phyloP scores from a whole-genome alignment of 2,888 invertebrate species.

The Galerucella nymphaeae region DNA sequence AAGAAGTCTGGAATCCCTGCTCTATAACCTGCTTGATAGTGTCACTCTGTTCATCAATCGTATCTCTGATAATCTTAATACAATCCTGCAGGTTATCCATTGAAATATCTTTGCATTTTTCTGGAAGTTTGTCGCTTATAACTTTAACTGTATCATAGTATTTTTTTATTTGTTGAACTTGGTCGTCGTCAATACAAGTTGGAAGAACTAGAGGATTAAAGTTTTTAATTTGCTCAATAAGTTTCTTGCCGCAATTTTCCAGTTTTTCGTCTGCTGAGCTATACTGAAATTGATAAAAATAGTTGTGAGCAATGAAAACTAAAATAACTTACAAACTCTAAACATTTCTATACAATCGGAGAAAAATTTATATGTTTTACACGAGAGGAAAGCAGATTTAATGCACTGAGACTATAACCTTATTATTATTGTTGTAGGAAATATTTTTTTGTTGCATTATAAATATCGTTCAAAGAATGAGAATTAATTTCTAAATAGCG shows the following conservation, averaged over 20 bases:
- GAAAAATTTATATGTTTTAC: no score
- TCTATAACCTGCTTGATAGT: not conserved
- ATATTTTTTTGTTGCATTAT: no score
- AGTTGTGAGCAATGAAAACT: not conserved
- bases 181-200: conserved; percentile 23
- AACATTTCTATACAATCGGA: no score
- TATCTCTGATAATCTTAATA: conserved; percentile 1
- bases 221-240: conserved; percentile 29
- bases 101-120: conserved; percentile 32
- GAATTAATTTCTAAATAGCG: no score
- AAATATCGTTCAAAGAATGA: no score
- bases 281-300: not conserved
- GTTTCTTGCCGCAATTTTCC: conserved; percentile 32
- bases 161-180: conserved; percentile 24
- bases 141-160: not conserved
- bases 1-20: not conserved
- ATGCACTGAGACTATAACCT: no score
- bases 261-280: conserved; percentile 21
- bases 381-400: no score
- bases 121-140: conserved; percentile 23
- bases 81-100: conserved; percentile 32
- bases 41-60: not conserved
- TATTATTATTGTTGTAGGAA: no score
- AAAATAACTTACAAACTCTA: no score
- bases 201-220: not conserved